Conservation (phyloP, 2,888 invertebrate genomes). For the Eudemis profundana region DNA sequence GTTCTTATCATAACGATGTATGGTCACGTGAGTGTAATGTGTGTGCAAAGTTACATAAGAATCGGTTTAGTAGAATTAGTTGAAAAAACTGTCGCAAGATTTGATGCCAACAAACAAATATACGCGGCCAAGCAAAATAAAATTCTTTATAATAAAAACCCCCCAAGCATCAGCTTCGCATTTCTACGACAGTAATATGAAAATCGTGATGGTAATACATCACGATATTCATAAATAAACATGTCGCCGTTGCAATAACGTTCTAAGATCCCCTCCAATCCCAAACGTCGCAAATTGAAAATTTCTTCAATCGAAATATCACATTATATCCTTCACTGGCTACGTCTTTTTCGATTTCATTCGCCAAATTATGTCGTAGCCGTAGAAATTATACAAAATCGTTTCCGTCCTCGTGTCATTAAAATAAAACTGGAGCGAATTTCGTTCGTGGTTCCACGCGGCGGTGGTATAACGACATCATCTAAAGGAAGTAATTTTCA, state of each 20-base stretch:
- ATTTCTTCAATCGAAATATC: constrained; percentile 43
- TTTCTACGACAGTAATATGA: too few relatives aligned
- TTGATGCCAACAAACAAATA: too few relatives aligned
- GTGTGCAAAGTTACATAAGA: too few relatives aligned
- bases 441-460: constrained; percentile 16
- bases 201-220: not conserved
- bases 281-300: constrained; percentile 41
- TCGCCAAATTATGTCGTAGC: constrained; percentile 38
- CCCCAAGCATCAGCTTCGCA: too few relatives aligned
- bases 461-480: constrained; percentile 15
- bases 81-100: too few relatives aligned
- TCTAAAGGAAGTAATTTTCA: constrained; percentile 40
- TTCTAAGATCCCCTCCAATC: constrained; percentile 7
- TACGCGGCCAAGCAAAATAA: too few relatives aligned
- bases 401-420: constrained; percentile 37
- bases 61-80: too few relatives aligned
- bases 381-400: constrained; percentile 42
- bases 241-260: constrained; percentile 13
- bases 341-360: constrained; percentile 42
- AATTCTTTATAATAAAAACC: too few relatives aligned
- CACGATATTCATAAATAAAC: constrained; percentile 13
- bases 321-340: constrained; percentile 42
- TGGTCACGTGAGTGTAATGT: too few relatives aligned
- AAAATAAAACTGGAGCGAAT: constrained; percentile 41
- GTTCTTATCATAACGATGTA: too few relatives aligned